These are phyloP conservation scores for Hydrochoerus hydrochaeris DNA, from an alignment of 2,113 vertebrate genomes.

Conservation along the genomic window DNA sequence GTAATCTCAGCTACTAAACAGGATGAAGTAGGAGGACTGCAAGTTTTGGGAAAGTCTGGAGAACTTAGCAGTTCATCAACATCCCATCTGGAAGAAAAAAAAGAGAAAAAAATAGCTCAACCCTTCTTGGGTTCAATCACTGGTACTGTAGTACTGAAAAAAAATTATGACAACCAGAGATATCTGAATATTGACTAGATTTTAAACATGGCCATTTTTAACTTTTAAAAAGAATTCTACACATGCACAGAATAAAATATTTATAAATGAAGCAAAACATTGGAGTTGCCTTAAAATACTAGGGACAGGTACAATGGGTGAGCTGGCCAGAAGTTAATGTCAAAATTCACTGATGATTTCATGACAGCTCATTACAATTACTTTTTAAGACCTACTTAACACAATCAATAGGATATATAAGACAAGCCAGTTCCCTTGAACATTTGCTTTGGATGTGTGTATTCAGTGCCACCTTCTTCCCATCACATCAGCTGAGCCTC, in stretches of 20 bases:
- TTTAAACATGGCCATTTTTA: not conserved
- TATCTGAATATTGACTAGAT: not conserved
- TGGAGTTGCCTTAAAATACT: not conserved
- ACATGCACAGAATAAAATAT: not conserved
- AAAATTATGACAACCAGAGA: no score
- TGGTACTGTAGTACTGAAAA: no score
- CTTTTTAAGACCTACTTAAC: not conserved
- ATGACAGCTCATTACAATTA: not conserved
- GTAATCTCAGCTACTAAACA: no score
- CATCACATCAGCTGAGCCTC: not conserved
- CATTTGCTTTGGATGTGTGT: not conserved
- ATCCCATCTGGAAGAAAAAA: no score
- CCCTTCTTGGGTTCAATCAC: no score
- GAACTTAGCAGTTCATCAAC: no score
- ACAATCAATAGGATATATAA: not conserved
- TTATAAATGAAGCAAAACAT: not conserved
- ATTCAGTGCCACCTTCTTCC: no score
- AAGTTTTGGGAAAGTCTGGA: no score
- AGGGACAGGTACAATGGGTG: not conserved
- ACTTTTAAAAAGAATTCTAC: slow-evolving; percentile 38
- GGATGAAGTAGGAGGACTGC: no score
- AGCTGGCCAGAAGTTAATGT: not conserved
- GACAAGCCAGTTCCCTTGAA: accelerated
- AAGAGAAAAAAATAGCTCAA: no score
- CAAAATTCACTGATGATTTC: not conserved